Conservation (phyloP, 2,113 vertebrate genomes). For the Lucifuga dentata region DNA sequence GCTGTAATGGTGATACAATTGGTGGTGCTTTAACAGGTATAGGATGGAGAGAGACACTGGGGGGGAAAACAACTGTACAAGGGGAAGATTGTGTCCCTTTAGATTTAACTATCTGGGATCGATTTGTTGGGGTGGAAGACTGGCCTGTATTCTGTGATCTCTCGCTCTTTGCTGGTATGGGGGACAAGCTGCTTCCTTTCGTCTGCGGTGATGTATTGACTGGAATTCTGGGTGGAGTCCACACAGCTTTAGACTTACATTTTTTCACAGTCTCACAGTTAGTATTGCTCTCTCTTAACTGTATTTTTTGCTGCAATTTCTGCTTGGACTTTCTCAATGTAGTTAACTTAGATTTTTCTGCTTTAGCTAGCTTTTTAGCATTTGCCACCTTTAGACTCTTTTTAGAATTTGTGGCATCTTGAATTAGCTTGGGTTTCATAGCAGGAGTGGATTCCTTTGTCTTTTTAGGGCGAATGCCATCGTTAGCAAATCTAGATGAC, state of each 20-base stretch:
- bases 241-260: slow-evolving; percentile 28
- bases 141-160: neutral
- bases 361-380: slow-evolving; percentile 21
- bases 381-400: slow-evolving; percentile 4
- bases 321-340: slow-evolving; percentile 3
- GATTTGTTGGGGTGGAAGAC: neutral
- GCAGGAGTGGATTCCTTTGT: neutral
- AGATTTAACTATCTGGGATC: neutral
- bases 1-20: slow-evolving; percentile 65
- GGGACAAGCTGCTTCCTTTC: neutral
- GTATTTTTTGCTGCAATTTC: neutral
- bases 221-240: slow-evolving; percentile 50
- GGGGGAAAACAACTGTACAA: neutral
- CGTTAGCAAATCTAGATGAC: neutral
- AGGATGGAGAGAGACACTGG: slow-evolving; percentile 19
- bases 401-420: neutral
- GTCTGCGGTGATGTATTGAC: neutral
- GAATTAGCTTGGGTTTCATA: slow-evolving; percentile 38
- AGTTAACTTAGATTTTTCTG: slow-evolving; percentile 15
- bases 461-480: neutral
- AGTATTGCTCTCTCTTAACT: neutral
- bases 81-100: neutral
- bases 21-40: slow-evolving; percentile 35
- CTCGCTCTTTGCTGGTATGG: slow-evolving; percentile 13
- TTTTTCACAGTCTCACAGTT: slow-evolving; percentile 10